Percentiles rank a stretch among this genome's conserved stretches.
These are phyloP conservation scores for Stratiolaelaps scimitus DNA, from an alignment of 1,140 invertebrate genomes.

Conservation along the genomic window DNA sequence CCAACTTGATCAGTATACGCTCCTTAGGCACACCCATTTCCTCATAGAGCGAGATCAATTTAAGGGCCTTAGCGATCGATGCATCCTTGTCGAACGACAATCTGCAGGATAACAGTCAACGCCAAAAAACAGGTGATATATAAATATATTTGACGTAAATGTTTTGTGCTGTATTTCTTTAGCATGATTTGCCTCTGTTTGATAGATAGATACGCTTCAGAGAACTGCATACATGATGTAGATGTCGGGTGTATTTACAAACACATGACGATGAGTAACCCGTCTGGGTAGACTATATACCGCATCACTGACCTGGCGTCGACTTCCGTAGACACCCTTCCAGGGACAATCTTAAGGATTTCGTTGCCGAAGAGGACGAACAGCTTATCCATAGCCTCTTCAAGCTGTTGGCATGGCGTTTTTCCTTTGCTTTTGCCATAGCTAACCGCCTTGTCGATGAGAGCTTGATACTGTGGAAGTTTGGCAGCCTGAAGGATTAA, in stretches of 20 bases:
- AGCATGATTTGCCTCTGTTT: neutral
- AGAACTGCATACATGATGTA: too few relatives aligned
- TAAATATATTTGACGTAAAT: constrained; percentile 25
- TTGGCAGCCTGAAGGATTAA: constrained; percentile 82
- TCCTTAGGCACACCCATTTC: constrained; percentile 78
- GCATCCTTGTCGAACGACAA: constrained; percentile 86
- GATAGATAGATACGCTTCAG: too few relatives aligned
- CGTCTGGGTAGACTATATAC: neutral
- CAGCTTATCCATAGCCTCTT: constrained; percentile 75
- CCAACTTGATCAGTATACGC: constrained; percentile 87
- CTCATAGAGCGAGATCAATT: constrained; percentile 77
- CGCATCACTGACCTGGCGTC: constrained; percentile 62
- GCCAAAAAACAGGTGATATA: constrained; percentile 27
- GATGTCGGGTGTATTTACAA: too few relatives aligned
- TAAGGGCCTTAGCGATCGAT: constrained; percentile 74
- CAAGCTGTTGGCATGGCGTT: constrained; percentile 31
- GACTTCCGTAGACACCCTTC: constrained; percentile 94
- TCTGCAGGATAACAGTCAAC: constrained; percentile 49
- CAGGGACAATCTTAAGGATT: constrained; percentile 95
- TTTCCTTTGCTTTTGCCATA: constrained; percentile 61
- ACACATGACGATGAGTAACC: neutral
- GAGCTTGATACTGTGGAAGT: constrained; percentile 73
- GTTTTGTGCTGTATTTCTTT: neutral
- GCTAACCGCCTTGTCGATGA: constrained; percentile 76
- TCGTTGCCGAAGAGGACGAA: constrained; percentile 91